These are phyloP conservation scores for Drosophila tristis DNA, from an alignment of 1,140 invertebrate genomes.

Conservation along the genomic window DNA sequence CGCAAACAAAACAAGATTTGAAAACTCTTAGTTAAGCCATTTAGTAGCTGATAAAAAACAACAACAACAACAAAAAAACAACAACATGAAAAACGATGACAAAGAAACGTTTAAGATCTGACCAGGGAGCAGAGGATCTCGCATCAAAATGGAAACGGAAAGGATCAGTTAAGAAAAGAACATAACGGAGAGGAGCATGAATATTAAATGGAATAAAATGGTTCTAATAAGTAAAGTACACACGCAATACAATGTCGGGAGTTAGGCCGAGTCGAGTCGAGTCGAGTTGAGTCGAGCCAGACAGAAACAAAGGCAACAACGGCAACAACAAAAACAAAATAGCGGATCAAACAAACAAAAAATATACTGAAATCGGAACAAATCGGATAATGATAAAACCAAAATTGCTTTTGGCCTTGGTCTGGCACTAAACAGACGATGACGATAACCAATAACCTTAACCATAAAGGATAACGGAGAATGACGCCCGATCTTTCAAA, in stretches of 20 bases:
- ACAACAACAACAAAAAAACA: constrained; percentile 4
- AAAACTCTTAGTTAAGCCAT: constrained; percentile 54
- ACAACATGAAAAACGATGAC: background rate
- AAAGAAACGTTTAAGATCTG: background rate
- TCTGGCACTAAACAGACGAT: constrained; percentile 38
- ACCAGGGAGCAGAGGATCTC: constrained; percentile 4
- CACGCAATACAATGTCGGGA: constrained; percentile 3
- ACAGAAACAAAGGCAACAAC: constrained; percentile 6
- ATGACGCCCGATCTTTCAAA: too few relatives aligned
- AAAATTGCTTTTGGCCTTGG: constrained; percentile 44
- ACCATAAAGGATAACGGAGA: too few relatives aligned
- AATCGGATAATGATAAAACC: constrained; percentile 13
- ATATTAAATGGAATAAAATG: background rate
- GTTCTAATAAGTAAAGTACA: too few relatives aligned
- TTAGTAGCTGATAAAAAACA: constrained; percentile 39
- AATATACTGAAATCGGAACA: constrained; percentile 25
- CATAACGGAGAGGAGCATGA: constrained; percentile 6
- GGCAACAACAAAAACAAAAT: background rate
- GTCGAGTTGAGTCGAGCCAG: background rate
- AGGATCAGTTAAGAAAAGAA: constrained; percentile 7
- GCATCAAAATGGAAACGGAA: background rate
- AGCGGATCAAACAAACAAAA: constrained; percentile 11
- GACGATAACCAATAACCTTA: constrained; percentile 7
- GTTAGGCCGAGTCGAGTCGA: too few relatives aligned
- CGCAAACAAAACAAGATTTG: constrained; percentile 43